Evolutionary conservation across 2,888 invertebrate species (phyloP), one percentile per base, ranked within the genome.

Genomic region (Papilio gigon): DNA sequence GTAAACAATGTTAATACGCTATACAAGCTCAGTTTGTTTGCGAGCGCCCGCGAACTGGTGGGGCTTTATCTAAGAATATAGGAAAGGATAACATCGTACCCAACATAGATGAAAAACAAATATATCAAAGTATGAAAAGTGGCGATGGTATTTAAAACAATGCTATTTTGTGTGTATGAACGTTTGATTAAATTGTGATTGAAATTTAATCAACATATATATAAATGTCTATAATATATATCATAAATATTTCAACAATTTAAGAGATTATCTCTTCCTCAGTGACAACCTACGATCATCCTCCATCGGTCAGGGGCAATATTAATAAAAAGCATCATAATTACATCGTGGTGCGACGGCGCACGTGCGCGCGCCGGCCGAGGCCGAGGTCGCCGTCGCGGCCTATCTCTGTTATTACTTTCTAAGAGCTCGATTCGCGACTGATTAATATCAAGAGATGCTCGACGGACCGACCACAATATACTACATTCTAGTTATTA

Each of bases 371-470:
- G 44, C 25, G 22, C 33, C 35, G 59, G 8, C 14, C 40, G 12
- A 35, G 40, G 61, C 11, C 50, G 50, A 25, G 61, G 42, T 3
- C 44, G 61, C n/a, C 17, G 61, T 20, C 44, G 61, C n/a, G 61
- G 30, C 17, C 20, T 58, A 58, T 61, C 37, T 61, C 14, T 20
- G n/a, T 25, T 50, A 50, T 50, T 44, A 61, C 61, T 61, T 61
- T 61, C 61, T 61, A 61, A 44, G 17, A 11, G 17, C 27, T 40
- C 27, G 27, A 14, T 61, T 42, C 40, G 42, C 22, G 27, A 61
- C 8, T 17, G 44, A 42, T 61, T 61, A 61, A 25, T 61, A 40
- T 61, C 40, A 27, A 42, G 61, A 30, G 25, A 61, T 44, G 44
- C 17, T 44, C 25, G 25, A 27, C 60, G 11, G 40, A n/a, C 17